Base-by-base conservation (phyloP, 2,113 vertebrate genomes). In the Brachypodius melanocephalos region DNA sequence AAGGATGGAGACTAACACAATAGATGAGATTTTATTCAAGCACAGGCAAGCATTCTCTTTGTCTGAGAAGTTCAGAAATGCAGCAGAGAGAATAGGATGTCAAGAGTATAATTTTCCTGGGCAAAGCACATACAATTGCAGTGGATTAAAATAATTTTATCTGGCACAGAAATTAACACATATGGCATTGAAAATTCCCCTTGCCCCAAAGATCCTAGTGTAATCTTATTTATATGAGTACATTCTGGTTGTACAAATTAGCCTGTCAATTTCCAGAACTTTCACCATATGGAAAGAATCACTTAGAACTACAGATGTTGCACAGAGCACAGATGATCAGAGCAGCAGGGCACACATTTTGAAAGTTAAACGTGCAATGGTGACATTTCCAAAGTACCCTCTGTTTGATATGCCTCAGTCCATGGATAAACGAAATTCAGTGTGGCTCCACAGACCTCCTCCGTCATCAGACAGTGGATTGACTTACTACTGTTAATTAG, bases 81-180 rank as follows among this genome's bases (percentile, higher is more conserved):
- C n/a, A 57, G 69, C 40, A 85, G 45, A 72, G 57, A 87, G 51
- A 89, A 87, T 59, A 91, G 87, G 73, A 59, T 40, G 91, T 48
- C 38, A 87, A 91, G 36, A 68, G n/a, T 45, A 57, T 75, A 0
- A 29, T 95, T 95, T 94, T 94, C 40, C 52, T 18, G 3, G 24
- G 17, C 66, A 91, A 75, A 91, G 78, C n/a, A 63, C 25, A 68
- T 55, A 89, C n/a, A 91, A 57, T 87, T 78, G 61, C 22, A 59
- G 63, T 26, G 32, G 34, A 71, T 95, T 85, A 78, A 91, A 85
- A 59, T 63, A 6, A 36, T 81, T 93, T 72, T 68, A 79, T 73
- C 81, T 95, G 84, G 85, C 87, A 79, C 42, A 89, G 77, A 89
- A 94, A 85, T 28, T n/a, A 91, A 72, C 40, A 62, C 77, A 85